Percentiles rank a stretch among this genome's conserved stretches.
Evolutionary conservation across 2,797 vertebrate species (phyloP).

Genomic region (Alosa sapidissima): DNA sequence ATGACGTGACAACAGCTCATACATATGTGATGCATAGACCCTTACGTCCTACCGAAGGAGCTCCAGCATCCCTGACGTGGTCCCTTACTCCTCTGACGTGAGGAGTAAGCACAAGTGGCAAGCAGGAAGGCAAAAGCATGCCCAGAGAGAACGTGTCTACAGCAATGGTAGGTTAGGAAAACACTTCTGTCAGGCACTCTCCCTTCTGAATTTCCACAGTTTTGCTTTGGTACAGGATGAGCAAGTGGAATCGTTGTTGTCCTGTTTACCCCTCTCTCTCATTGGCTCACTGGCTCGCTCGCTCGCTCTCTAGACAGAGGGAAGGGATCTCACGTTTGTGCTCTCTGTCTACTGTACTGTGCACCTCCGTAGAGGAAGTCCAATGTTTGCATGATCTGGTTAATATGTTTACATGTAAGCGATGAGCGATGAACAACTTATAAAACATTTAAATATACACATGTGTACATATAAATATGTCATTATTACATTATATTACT

Average conservation of each 20-base stretch:
- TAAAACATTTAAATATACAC: constrained; percentile 59
- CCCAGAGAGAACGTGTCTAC: neutral
- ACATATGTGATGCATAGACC: neutral
- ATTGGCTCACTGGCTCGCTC: neutral
- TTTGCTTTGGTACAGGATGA: no score
- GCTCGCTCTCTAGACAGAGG: neutral
- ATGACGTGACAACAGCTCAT: neutral
- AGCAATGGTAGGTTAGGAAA: neutral
- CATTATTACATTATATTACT: constrained; percentile 63
- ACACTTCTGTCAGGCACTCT: neutral
- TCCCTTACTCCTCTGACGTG: neutral
- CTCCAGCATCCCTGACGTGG: no score
- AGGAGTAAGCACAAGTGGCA: neutral
- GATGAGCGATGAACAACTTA: constrained; percentile 71
- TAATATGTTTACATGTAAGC: constrained; percentile 78
- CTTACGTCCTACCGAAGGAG: neutral
- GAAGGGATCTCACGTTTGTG: constrained; percentile 71
- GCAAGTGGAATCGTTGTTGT: neutral
- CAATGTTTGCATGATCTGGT: constrained; percentile 83
- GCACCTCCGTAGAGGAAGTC: constrained; percentile 77
- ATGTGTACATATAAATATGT: constrained; percentile 20
- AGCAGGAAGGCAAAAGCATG: neutral
- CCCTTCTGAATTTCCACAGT: neutral
- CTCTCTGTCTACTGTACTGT: constrained; percentile 69
- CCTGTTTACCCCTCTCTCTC: neutral